These are phyloP conservation scores for Paraescarpia echinospica DNA, from an alignment of 1,140 invertebrate genomes.

Conservation along the genomic window DNA sequence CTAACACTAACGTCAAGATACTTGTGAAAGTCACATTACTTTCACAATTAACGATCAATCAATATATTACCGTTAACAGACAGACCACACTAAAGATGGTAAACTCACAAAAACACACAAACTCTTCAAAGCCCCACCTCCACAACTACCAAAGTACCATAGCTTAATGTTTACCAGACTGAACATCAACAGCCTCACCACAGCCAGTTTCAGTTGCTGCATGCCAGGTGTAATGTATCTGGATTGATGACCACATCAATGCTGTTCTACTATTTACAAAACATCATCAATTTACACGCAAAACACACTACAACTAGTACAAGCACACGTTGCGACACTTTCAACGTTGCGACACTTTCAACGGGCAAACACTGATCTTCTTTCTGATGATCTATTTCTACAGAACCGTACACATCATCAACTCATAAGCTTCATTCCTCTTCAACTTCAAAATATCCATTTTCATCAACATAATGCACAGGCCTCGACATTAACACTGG, in stretches of 20 bases:
- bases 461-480: no score
- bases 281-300: neutral
- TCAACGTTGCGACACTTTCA: no score
- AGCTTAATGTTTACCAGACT: neutral
- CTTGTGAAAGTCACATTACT: neutral
- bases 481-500: no score
- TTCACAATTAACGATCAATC: neutral
- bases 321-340: no score
- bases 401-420: no score
- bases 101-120: neutral
- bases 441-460: no score
- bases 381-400: no score
- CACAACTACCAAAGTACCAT: neutral
- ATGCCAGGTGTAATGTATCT: neutral
- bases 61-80: neutral
- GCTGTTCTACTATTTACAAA: neutral
- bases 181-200: neutral
- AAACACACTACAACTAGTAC: neutral
- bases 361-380: no score
- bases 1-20: neutral
- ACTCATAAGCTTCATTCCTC: no score
- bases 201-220: neutral
- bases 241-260: neutral
- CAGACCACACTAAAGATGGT: neutral
- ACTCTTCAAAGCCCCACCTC: neutral